phyloP scores from a whole-genome alignment of 2,888 invertebrate species.

The Sesia apiformis region DNA sequence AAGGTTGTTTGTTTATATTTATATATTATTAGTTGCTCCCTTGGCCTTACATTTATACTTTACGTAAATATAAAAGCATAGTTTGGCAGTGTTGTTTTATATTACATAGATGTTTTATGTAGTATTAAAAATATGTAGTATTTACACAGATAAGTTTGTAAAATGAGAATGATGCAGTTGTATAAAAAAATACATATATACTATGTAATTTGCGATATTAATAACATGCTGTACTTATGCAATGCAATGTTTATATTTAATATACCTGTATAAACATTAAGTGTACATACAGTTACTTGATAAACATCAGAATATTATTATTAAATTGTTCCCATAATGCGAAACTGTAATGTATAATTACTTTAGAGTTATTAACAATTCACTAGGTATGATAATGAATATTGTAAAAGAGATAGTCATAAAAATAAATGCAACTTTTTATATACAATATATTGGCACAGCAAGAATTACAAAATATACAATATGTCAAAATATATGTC shows the following conservation, averaged over 20 bases:
- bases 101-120: no score
- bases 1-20: no score
- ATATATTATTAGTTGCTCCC: conserved; percentile 39
- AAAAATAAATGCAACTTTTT: conserved; percentile 27
- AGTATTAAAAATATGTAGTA: no score
- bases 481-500: conserved; percentile 5
- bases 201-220: no score
- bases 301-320: neutral
- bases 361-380: conserved; percentile 1
- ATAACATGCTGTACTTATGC: no score
- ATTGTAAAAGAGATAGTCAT: conserved; percentile 9
- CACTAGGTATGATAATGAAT: conserved; percentile 4
- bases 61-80: conserved; percentile 24
- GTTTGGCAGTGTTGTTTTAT: conserved; percentile 32
- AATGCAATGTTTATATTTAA: no score
- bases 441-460: conserved; percentile 23
- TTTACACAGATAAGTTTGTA: no score
- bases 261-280: no score
- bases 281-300: no score
- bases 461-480: conserved; percentile 7
- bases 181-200: no score
- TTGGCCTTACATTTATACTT: conserved; percentile 24
- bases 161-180: no score
- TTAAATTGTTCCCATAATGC: neutral
- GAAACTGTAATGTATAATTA: no score